phyloP scores from a whole-genome alignment of 2,797 vertebrate genomes.

The Thripadectes ignobilis region DNA sequence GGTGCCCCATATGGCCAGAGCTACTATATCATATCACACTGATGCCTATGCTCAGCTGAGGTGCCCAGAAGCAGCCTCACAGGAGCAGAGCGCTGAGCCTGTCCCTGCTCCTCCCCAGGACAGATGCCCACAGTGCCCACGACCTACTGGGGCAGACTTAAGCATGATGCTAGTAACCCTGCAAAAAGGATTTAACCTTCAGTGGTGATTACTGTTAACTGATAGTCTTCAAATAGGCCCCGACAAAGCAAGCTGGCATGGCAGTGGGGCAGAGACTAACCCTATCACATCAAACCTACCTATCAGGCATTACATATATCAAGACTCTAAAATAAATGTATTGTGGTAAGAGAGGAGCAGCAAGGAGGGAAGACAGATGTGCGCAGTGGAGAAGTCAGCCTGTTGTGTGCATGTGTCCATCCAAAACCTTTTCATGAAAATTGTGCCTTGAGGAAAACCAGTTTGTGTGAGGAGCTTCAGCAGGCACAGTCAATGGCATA shows the following conservation, averaged over 20 bases:
- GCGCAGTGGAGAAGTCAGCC: background rate
- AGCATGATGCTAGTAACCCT: background rate
- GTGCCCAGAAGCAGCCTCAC: background rate
- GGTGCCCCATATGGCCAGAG: background rate
- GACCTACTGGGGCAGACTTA: background rate
- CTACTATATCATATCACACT: accelerated
- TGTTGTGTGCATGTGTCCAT: background rate
- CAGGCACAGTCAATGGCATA: background rate
- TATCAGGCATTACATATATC: background rate
- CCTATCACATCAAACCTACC: too few species aligned
- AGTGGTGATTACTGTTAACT: background rate
- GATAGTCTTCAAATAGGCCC: background rate
- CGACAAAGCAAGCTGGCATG: background rate
- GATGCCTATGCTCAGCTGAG: background rate
- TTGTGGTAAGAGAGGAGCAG: background rate
- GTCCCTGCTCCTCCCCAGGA: background rate
- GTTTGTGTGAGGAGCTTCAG: background rate
- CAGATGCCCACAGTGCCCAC: accelerated
- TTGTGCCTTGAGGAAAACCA: background rate
- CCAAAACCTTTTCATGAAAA: background rate
- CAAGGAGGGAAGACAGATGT: background rate
- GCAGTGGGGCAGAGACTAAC: background rate
- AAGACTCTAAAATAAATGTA: background rate
- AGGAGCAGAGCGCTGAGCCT: background rate
- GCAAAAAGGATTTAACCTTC: background rate